Base-by-base conservation (phyloP, 2,113 vertebrate species). In the Redunca redunca region DNA sequence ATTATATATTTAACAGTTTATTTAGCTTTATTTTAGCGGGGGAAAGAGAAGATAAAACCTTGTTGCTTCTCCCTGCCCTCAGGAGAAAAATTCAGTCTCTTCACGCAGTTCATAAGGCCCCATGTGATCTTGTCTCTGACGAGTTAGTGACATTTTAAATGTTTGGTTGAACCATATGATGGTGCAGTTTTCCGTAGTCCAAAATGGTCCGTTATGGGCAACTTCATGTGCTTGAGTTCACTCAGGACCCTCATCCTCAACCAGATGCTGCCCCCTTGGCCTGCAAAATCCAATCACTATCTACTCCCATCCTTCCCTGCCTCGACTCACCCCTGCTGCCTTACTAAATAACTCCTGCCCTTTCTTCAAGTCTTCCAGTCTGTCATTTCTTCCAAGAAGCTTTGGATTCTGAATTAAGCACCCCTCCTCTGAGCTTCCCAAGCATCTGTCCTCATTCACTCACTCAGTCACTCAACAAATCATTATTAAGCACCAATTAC, bases 221-320 rank as follows among this genome's bases (percentile, higher is more conserved):
- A 46, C 60, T 90, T 46, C 33, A 36, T 13, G 2, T 5, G 53
- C 19, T 21, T 85, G 52, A 57, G 19, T 50, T 16, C 53, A 25
- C 64, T 30, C 50, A 26, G 52, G 62, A 4, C 11, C 30, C 33
- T 91, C 52, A 11, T 9, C 26, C 71, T 53, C 21, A 58, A 10
- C 40, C 7, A 2, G 1, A 13, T 12, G n/a, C 43, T 40, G 2
- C 14, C 43, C 7, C 48, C n/a, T 26, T 6, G 0, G 33, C 53
- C 71, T 71, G 30, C 13, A 58, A 91, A 90, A 25, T 15, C 17
- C 80, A 36, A 2, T 11, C 9, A 11, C 46, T 55, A 25, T 43
- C 17, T 2, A 12, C 2, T 2, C 1, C 23, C 25, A 3, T 53
- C 55, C 25, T 26, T 14, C 30, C 26, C 28, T 40, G 6, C 15